These are phyloP conservation scores for Rutilus rutilus DNA, from an alignment of 2,113 vertebrate species.

Conservation along the genomic window DNA sequence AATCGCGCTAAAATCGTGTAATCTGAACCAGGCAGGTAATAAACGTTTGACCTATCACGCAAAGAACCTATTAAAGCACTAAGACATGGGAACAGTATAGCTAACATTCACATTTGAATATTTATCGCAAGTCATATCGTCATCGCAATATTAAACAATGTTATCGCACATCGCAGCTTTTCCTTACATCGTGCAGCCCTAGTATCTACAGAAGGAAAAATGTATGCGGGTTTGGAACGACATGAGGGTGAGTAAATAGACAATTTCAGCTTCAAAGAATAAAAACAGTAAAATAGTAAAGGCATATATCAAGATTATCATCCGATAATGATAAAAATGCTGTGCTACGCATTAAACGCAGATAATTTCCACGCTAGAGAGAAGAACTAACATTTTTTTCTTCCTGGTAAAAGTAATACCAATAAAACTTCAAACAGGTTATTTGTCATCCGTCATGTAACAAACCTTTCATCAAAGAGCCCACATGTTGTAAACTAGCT, in stretches of 20 bases:
- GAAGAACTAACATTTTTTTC: not conserved
- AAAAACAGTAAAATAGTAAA: not conserved
- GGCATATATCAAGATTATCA: not conserved
- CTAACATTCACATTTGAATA: no score
- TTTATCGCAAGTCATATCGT: no score
- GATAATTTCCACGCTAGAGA: not conserved
- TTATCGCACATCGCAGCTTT: no score
- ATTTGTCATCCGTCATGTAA: slow-evolving; percentile 5
- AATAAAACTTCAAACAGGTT: not conserved
- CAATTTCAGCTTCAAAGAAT: not conserved
- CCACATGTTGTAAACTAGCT: not conserved
- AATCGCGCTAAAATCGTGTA: no score
- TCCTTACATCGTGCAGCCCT: no score
- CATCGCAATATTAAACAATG: no score
- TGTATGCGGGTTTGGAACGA: not conserved
- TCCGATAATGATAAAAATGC: not conserved
- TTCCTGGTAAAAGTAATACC: not conserved
- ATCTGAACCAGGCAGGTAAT: no score
- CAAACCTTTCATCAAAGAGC: slow-evolving; percentile 13
- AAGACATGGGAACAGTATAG: no score
- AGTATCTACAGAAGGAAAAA: not conserved
- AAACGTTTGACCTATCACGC: no score
- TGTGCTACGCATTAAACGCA: not conserved
- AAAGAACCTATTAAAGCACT: no score
- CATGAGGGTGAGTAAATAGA: not conserved